Evolutionary conservation across 1,140 invertebrate species (phyloP).

Genomic region (Lithobius niger): DNA sequence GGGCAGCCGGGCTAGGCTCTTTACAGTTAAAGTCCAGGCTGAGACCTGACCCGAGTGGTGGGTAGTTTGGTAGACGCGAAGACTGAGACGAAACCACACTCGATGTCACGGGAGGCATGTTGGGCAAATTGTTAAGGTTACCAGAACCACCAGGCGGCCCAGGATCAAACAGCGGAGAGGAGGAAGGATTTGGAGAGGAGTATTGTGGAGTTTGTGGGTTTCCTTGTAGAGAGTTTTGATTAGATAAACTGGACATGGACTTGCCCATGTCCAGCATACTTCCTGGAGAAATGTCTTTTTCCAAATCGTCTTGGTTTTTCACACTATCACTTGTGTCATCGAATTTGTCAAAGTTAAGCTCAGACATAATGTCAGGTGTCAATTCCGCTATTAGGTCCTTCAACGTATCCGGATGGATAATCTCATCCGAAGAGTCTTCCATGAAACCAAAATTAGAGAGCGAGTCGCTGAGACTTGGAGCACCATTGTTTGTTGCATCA

Average conservation of each 20-base stretch:
- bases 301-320: slow-evolving; percentile 64
- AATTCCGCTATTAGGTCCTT: slow-evolving; percentile 80
- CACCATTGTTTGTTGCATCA: slow-evolving; percentile 52
- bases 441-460: slow-evolving; percentile 47
- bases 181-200: background rate
- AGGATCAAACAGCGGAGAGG: slow-evolving; percentile 1
- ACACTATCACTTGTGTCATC: slow-evolving; percentile 25
- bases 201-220: background rate
- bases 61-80: slow-evolving; percentile 8
- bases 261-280: slow-evolving; percentile 13
- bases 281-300: slow-evolving; percentile 29
- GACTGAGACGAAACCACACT: background rate
- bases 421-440: slow-evolving; percentile 66
- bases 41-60: slow-evolving; percentile 13
- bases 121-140: slow-evolving; percentile 2
- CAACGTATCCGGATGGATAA: slow-evolving; percentile 62
- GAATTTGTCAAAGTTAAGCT: slow-evolving; percentile 41
- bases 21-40: slow-evolving; percentile 23
- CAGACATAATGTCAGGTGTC: slow-evolving; percentile 56
- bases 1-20: slow-evolving; percentile 60
- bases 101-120: slow-evolving; percentile 10
- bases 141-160: background rate
- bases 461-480: slow-evolving; percentile 48
- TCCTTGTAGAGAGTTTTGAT: background rate
- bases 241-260: slow-evolving; percentile 16